Base-by-base conservation (phyloP, 64 coral and sea anemone genomes). In the Montipora capricornis region DNA sequence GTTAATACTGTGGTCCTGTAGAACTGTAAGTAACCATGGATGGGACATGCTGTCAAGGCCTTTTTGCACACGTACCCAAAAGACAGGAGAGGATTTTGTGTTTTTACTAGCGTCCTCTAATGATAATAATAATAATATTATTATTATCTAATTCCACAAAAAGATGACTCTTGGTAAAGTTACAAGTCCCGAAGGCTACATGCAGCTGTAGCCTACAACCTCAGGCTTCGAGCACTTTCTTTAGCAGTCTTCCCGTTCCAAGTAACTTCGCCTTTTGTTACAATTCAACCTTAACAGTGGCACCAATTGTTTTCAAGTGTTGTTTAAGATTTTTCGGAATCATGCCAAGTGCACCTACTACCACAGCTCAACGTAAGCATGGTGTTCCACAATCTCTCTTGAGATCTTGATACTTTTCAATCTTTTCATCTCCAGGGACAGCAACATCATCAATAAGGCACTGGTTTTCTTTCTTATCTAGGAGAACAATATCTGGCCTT, bases 401-500 rank as follows among this genome's bases (percentile, higher is more conserved):
- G 48, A 55, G 79, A 81, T 81, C 60, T 22, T 87, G 64, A 44
- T 87, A 73, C 73, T 87, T 87, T 70, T 71, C 64, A 69, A 87
- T 87, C 29, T 71, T 70, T 71, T 87, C 44, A 90, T 90, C 87
- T 76, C 76, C 76, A 89, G 87, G 87, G 74, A 78, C 87, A 59
- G 87, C 52, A 26, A 78, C 78, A 89, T 89, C 87, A 66, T 78
- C 76, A 74, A 89, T 78, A 89, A 78, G 78, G 87, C 73, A 78
- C 47, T 88, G 22, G 15, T 81, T 89, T 59, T 61, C 92, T 88
- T 81, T 70, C 78, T 60, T 94, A 29, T 80, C 80, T 74, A 80
- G 26, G 69, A 94, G 45, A 79, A 80, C 61, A 68, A 92, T 20
- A 75, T 92, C 90, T 44, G 90, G 80, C 47, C 90, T 53, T 83